Conservation (phyloP, 1,140 invertebrate genomes). For the Thaumatotibia leucotreta region DNA sequence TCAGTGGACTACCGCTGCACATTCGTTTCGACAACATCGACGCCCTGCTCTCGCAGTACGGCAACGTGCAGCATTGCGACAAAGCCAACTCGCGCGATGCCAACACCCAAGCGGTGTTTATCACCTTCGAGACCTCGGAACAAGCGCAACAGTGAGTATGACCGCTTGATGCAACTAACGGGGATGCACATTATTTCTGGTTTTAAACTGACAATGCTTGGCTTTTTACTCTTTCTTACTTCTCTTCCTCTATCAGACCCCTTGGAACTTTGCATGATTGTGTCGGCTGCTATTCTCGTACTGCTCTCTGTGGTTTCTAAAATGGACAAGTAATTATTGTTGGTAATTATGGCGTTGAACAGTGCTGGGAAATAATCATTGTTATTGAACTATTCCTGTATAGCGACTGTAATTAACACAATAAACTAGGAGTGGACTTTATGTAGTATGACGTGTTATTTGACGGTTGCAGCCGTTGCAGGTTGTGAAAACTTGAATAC, state of each 20-base stretch:
- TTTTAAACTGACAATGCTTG: conserved; percentile 23
- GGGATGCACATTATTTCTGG: conserved; percentile 5
- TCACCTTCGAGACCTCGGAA: conserved; percentile 92
- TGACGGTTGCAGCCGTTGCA: too few species aligned
- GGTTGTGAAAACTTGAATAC: too few species aligned
- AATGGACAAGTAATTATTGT: not conserved
- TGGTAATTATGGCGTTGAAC: not conserved
- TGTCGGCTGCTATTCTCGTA: not conserved
- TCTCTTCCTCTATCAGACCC: conserved; percentile 23
- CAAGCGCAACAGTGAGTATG: conserved; percentile 92
- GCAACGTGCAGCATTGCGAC: conserved; percentile 90
- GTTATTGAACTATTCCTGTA: not conserved
- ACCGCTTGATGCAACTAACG: conserved; percentile 20
- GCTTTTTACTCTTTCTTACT: conserved; percentile 24
- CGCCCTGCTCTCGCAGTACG: conserved; percentile 86
- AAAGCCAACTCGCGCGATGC: conserved; percentile 87
- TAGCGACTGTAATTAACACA: not conserved
- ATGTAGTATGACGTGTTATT: too few species aligned
- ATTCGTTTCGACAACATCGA: conserved; percentile 91
- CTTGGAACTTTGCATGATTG: not conserved
- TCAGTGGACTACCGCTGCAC: conserved; percentile 90
- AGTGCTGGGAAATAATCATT: not conserved
- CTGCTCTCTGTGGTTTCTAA: not conserved
- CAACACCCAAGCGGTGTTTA: conserved; percentile 86
- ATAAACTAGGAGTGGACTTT: too few species aligned